A percentile compares a stretch with the other conserved stretches of the same genome.
Conservation (phyloP, 2,113 vertebrate genomes). For the Hemibagrus wyckioides region DNA sequence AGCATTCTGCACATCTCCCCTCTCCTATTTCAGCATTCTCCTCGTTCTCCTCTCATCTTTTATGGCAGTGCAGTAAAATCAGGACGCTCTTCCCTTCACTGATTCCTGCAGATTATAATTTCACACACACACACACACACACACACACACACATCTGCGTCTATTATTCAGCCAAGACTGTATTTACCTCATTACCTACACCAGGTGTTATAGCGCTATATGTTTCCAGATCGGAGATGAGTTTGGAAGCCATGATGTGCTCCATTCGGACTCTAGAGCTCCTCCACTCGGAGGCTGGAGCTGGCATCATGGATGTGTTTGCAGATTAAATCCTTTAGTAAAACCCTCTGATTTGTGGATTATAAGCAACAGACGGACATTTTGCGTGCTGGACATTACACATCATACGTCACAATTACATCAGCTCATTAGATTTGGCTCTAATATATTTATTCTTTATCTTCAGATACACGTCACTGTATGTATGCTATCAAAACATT, state of each 20-base stretch:
- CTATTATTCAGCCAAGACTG: not conserved
- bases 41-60: not conserved
- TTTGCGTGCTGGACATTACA: not conserved
- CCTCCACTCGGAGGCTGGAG: not conserved
- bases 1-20: not conserved
- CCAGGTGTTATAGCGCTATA: not conserved
- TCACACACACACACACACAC: constrained; percentile 1
- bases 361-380: not conserved
- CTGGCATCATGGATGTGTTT: not conserved
- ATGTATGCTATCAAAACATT: not conserved
- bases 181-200: constrained; percentile 11
- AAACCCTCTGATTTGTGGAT: not conserved
- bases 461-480: not conserved
- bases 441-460: not conserved
- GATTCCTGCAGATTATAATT: not conserved
- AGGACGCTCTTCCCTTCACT: not conserved
- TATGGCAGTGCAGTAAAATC: not conserved
- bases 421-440: not conserved
- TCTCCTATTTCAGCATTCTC: not conserved
- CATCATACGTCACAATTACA: not conserved
- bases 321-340: not conserved
- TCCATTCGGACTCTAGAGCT: not conserved
- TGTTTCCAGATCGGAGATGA: not conserved
- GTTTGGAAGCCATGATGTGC: not conserved
- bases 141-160: not conserved